Conservation (phyloP, 2,113 vertebrate species). For the Forbesichthys papilliferus region DNA sequence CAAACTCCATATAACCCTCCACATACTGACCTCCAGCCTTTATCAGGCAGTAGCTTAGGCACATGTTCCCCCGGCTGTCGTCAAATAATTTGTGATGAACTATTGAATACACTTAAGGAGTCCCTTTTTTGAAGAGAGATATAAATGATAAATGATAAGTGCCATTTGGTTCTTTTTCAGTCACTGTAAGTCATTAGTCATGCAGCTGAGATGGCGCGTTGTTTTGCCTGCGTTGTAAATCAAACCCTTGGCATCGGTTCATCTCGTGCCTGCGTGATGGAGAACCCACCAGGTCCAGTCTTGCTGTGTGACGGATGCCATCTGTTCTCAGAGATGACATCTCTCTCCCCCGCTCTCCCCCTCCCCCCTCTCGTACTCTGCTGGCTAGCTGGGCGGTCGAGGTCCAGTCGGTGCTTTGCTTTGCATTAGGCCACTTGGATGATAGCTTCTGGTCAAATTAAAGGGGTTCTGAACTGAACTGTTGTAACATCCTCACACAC, state of each 20-base stretch:
- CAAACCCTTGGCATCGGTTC: conserved; percentile 3
- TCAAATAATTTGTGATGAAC: conserved; percentile 20
- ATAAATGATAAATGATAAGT: conserved; percentile 2
- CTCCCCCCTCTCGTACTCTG: no score
- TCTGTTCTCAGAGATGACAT: conserved; percentile 17
- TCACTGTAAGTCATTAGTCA: background rate
- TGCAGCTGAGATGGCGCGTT: conserved; percentile 4
- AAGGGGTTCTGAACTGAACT: no score
- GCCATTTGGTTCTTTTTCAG: background rate
- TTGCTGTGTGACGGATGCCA: conserved; percentile 25
- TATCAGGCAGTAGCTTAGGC: background rate
- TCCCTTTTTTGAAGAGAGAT: conserved; percentile 3
- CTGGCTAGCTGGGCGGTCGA: conserved; percentile 5
- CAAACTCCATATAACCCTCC: conserved; percentile 11
- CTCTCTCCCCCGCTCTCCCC: background rate
- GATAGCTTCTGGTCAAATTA: conserved; percentile 15
- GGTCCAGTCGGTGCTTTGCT: no score
- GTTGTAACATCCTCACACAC: no score
- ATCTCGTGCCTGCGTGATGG: conserved; percentile 22
- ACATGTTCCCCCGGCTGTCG: conserved; percentile 2
- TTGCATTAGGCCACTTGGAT: background rate
- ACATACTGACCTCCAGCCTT: conserved; percentile 2
- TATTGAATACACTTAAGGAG: conserved; percentile 20
- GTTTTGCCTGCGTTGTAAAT: conserved; percentile 30
- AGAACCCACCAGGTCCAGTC: conserved; percentile 13